Conservation (phyloP, 2,888 invertebrate species). For the Epsilonema sp. region DNA sequence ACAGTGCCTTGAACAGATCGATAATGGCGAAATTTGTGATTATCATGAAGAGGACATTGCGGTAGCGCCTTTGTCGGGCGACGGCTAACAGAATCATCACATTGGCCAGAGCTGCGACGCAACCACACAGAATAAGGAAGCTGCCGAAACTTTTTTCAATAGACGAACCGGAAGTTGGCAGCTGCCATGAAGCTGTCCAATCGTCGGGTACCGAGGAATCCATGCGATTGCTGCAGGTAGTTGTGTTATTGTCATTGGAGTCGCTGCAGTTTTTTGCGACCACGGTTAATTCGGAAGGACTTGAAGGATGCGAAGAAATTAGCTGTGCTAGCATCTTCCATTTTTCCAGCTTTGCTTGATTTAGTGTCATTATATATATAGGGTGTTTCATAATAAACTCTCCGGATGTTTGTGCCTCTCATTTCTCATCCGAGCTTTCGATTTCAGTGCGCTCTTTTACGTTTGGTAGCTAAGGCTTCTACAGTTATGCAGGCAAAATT, state of each 20-base stretch:
- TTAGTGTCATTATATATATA: not conserved
- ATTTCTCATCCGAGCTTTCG: too few species aligned
- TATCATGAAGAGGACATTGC: constrained; percentile 7
- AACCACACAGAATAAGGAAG: constrained; percentile 1
- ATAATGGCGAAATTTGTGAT: constrained; percentile 10
- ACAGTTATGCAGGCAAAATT: too few species aligned
- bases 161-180: not conserved
- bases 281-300: not conserved
- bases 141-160: not conserved
- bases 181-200: not conserved
- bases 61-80: not conserved
- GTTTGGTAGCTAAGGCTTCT: too few species aligned
- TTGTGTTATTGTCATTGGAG: too few species aligned
- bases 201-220: not conserved
- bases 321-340: not conserved
- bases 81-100: constrained; percentile 2
- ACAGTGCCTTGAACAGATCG: constrained; percentile 8
- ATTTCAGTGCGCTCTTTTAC: too few species aligned
- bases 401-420: too few species aligned
- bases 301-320: not conserved
- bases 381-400: too few species aligned
- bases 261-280: too few species aligned
- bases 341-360: not conserved
- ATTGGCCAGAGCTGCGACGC: constrained; percentile 1
- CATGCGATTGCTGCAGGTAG: too few species aligned